Evolutionary conservation across 2,888 invertebrate species (phyloP).

Genomic region (Agrotis ipsilon): DNA sequence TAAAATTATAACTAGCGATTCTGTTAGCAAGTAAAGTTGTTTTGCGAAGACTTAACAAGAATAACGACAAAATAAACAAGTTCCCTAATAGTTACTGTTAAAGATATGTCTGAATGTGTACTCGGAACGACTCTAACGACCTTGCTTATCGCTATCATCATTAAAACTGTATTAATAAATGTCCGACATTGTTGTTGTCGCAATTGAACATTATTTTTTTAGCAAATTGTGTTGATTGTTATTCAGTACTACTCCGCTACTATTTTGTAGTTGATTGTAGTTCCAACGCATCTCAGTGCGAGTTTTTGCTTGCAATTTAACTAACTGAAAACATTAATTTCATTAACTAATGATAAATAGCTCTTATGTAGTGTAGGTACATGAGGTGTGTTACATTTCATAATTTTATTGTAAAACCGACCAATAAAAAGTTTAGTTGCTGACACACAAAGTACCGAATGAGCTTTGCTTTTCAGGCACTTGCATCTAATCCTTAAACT

Average conservation of each 20-base stretch:
- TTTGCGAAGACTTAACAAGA: constrained; percentile 9
- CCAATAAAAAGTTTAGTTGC: not conserved
- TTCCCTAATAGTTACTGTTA: constrained; percentile 45
- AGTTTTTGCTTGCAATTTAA: constrained; percentile 7
- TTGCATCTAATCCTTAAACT: constrained; percentile 18
- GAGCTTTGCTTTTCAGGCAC: not conserved
- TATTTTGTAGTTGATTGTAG: constrained; percentile 3
- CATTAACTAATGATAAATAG: too few species aligned
- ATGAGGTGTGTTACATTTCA: too few species aligned
- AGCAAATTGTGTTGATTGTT: constrained; percentile 19
- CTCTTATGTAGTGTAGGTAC: too few species aligned
- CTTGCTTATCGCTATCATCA: constrained; percentile 60
- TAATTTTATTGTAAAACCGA: not conserved
- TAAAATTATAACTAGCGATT: constrained; percentile 9
- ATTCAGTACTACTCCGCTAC: constrained; percentile 14
- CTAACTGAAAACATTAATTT: too few species aligned
- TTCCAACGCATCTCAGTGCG: constrained; percentile 2
- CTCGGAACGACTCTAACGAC: constrained; percentile 47
- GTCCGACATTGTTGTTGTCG: constrained; percentile 19
- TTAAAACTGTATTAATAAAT: constrained; percentile 60
- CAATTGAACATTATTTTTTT: constrained; percentile 35
- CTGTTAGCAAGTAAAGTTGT: constrained; percentile 8
- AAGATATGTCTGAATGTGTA: constrained; percentile 44
- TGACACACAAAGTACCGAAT: not conserved
- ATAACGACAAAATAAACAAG: constrained; percentile 37